Conservation (phyloP, 2,888 invertebrate genomes). For the Sminthurinus aureus region DNA sequence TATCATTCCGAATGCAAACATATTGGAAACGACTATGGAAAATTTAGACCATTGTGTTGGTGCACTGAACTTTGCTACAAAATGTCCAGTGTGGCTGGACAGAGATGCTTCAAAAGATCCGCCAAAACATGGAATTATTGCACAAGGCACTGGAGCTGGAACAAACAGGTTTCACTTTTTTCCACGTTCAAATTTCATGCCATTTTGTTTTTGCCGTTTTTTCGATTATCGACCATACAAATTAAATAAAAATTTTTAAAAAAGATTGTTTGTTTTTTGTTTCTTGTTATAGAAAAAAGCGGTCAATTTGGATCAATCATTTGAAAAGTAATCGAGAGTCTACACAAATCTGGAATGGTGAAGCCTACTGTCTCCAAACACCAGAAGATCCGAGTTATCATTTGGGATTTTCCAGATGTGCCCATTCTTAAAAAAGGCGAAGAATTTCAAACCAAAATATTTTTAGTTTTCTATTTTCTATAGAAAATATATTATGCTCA, state of each 20-base stretch:
- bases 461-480: no score
- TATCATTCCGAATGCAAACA: conserved; percentile 46
- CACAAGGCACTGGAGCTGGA: background rate
- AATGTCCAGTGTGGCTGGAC: conserved; percentile 48
- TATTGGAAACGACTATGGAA: conserved; percentile 48
- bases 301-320: conserved; percentile 43
- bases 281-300: conserved; percentile 29
- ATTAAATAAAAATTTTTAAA: background rate
- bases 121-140: background rate
- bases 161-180: background rate
- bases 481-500: no score
- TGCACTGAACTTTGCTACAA: conserved; percentile 43
- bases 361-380: conserved; percentile 42
- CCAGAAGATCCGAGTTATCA: conserved; percentile 46
- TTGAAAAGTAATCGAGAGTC: conserved; percentile 25
- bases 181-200: no score
- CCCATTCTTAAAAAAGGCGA: conserved; percentile 21
- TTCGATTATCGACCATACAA: no score
- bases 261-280: background rate
- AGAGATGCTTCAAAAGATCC: conserved; percentile 10
- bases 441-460: no score
- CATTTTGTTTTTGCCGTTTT: no score
- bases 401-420: conserved; percentile 43
- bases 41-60: conserved; percentile 55
- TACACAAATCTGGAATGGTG: conserved; percentile 46